Evolutionary conservation across 2,797 vertebrate genomes (phyloP).

Genomic region (Peromyscus aztecus): DNA sequence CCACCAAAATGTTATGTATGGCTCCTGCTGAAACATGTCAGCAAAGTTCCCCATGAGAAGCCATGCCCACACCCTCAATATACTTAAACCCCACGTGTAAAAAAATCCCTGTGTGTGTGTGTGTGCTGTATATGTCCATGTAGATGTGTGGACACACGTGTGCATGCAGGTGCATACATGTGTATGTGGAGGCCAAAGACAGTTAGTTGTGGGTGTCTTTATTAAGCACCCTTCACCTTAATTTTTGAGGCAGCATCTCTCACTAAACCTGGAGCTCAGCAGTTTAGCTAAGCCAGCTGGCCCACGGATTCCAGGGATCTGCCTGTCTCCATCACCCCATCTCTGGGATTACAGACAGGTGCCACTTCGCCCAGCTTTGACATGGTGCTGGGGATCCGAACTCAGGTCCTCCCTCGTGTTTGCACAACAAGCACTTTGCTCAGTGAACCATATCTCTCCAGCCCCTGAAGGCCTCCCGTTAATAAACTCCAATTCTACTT

Average conservation of each 20-base stretch:
- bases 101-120: neutral
- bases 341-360: neutral
- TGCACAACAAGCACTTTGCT: neutral
- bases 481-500: neutral
- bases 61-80: neutral
- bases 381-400: neutral
- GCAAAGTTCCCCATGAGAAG: neutral
- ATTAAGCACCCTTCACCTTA: neutral
- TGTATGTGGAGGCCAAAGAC: neutral
- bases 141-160: too few relatives aligned
- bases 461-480: neutral
- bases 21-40: neutral
- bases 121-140: neutral
- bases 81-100: neutral
- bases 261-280: neutral
- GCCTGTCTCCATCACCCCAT: neutral
- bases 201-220: neutral
- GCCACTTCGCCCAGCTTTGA: neutral
- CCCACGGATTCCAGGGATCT: neutral
- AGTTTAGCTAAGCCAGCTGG: neutral
- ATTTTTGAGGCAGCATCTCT: neutral
- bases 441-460: neutral
- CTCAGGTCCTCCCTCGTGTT: too few relatives aligned
- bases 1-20: neutral
- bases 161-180: too few relatives aligned